phyloP scores from a whole-genome alignment of 2,113 vertebrate species.

The Donacobius atricapilla region DNA sequence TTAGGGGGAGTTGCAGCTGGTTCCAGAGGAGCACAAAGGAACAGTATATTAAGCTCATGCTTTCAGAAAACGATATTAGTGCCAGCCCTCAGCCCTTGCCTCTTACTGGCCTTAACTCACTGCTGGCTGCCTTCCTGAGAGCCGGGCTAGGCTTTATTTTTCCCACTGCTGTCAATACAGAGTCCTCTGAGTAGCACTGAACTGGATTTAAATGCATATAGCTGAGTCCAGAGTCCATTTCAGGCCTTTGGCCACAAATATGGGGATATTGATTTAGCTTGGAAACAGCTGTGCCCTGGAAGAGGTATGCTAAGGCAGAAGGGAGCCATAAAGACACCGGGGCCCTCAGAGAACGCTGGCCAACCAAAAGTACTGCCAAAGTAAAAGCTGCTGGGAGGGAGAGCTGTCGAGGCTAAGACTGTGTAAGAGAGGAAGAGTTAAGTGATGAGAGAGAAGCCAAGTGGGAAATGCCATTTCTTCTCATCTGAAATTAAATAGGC shows the following conservation, averaged over 20 bases:
- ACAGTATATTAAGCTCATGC: neutral
- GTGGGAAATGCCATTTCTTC: neutral
- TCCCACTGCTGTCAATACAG: neutral
- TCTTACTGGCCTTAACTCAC: neutral
- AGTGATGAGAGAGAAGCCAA: neutral
- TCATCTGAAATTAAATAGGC: neutral
- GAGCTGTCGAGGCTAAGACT: neutral
- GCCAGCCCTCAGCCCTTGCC: neutral
- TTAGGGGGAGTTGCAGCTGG: neutral
- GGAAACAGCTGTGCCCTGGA: neutral
- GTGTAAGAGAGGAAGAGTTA: neutral
- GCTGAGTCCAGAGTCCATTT: neutral
- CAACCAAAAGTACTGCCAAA: neutral
- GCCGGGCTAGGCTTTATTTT: neutral
- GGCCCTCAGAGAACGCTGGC: neutral
- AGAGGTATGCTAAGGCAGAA: neutral
- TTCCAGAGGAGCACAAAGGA: neutral
- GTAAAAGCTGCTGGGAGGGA: neutral
- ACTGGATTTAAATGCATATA: neutral
- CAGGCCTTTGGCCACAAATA: neutral
- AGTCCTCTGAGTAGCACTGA: neutral
- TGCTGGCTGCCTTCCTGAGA: neutral
- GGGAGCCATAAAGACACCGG: neutral
- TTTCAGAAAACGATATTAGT: neutral
- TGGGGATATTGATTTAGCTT: neutral